Evolutionary conservation across 2,888 invertebrate genomes (phyloP).

Genomic region (Fragum sueziense): DNA sequence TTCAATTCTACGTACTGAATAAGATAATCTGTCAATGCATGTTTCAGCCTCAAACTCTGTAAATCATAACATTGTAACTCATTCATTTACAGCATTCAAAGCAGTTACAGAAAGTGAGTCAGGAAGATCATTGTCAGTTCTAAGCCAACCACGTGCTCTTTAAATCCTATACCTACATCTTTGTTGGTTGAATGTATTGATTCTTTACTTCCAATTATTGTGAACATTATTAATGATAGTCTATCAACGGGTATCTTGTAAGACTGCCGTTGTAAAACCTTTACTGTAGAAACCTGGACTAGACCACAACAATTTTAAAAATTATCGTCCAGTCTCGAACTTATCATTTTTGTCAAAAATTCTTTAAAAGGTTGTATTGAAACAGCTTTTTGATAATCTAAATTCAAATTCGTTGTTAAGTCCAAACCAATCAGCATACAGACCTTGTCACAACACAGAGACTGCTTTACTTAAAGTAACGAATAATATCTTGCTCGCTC

Average conservation of each 20-base stretch:
- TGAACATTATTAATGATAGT: neutral
- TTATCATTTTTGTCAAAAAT: conserved; percentile 1
- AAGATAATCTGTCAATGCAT: too few relatives aligned
- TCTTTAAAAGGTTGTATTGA: neutral
- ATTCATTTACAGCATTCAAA: too few relatives aligned
- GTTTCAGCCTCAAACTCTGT: too few relatives aligned
- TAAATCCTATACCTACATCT: too few relatives aligned
- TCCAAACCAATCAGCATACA: neutral
- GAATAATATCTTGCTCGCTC: neutral
- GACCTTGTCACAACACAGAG: neutral
- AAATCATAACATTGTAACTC: too few relatives aligned
- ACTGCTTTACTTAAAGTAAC: neutral
- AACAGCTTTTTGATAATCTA: neutral
- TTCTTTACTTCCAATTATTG: too few relatives aligned
- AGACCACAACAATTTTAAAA: neutral
- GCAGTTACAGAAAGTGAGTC: too few relatives aligned
- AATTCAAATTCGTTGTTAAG: neutral
- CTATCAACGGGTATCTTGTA: neutral
- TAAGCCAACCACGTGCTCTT: too few relatives aligned
- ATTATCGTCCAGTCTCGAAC: neutral
- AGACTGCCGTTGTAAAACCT: neutral
- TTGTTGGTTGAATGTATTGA: too few relatives aligned
- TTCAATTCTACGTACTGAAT: too few relatives aligned
- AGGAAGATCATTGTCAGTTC: too few relatives aligned
- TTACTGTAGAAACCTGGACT: too few relatives aligned